Conservation (phyloP, 2,888 invertebrate genomes). For the Microplitis manilae region DNA sequence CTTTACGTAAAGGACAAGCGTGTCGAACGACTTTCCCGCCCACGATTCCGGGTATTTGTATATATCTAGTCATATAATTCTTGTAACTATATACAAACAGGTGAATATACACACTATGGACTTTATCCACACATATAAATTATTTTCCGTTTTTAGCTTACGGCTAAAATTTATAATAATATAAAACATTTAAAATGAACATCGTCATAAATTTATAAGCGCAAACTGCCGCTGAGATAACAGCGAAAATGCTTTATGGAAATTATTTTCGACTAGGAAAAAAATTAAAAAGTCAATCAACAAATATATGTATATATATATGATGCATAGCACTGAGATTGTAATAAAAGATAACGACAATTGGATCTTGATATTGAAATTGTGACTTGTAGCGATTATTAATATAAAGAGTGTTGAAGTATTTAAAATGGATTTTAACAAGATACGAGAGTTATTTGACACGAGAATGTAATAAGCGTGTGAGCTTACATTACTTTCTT, state of each 20-base stretch:
- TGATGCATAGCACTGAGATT: neutral
- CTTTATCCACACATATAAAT: neutral
- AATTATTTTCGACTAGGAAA: neutral
- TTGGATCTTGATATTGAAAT: neutral
- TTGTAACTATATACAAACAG: conserved; percentile 31
- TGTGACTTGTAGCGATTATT: neutral
- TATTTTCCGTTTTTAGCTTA: conserved; percentile 1
- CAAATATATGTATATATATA: neutral
- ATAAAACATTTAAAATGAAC: conserved; percentile 2
- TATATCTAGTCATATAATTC: conserved; percentile 32
- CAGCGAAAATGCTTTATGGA: neutral
- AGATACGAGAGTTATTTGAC: conserved; percentile 21
- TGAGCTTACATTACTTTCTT: conserved; percentile 8
- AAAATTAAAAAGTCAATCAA: neutral
- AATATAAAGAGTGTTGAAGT: conserved; percentile 1
- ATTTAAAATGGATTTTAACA: conserved; percentile 9
- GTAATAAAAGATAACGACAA: neutral
- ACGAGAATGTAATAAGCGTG: conserved; percentile 14
- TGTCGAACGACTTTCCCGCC: conserved; percentile 63
- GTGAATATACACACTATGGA: conserved; percentile 33
- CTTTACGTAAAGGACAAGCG: conserved; percentile 58
- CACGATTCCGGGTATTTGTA: conserved; percentile 50
- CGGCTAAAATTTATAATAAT: conserved; percentile 8
- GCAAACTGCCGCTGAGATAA: neutral
- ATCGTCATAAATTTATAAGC: neutral